Conservation (phyloP, 2,888 invertebrate species). For the Coremacera marginata region DNA sequence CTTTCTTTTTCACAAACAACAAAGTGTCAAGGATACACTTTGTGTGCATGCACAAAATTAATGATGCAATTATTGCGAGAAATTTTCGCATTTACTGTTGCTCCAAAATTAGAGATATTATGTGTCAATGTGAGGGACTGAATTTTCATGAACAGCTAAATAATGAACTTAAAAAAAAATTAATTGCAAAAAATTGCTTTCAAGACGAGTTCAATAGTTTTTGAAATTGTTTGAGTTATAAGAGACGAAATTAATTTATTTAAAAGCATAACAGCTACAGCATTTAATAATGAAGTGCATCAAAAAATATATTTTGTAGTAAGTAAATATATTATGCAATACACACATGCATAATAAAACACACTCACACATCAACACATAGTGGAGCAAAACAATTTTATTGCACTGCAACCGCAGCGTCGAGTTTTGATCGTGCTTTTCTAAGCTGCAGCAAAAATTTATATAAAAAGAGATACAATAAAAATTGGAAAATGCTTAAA, state of each 20-base stretch:
- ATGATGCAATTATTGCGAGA: slow-evolving; percentile 22
- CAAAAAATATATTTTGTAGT: no score
- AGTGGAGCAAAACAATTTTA: not conserved
- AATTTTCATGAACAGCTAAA: slow-evolving; percentile 15
- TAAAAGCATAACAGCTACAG: no score
- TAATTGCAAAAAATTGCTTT: no score
- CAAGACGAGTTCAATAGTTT: not conserved
- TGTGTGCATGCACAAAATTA: slow-evolving; percentile 7
- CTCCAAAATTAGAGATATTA: not conserved
- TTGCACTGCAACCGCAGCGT: not conserved
- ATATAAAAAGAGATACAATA: not conserved
- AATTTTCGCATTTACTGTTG: not conserved
- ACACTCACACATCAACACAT: no score
- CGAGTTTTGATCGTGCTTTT: not conserved
- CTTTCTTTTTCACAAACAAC: not conserved
- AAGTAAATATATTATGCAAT: no score
- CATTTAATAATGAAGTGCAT: no score
- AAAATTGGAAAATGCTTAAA: not conserved
- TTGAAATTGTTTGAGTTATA: not conserved
- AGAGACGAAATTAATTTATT: not conserved
- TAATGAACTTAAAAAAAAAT: not conserved
- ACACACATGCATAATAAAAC: no score
- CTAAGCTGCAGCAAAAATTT: not conserved
- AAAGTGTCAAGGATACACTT: not conserved
- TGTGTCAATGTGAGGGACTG: not conserved